Base-by-base conservation (phyloP, 2,888 invertebrate species). In the Athrips mouffetella region DNA sequence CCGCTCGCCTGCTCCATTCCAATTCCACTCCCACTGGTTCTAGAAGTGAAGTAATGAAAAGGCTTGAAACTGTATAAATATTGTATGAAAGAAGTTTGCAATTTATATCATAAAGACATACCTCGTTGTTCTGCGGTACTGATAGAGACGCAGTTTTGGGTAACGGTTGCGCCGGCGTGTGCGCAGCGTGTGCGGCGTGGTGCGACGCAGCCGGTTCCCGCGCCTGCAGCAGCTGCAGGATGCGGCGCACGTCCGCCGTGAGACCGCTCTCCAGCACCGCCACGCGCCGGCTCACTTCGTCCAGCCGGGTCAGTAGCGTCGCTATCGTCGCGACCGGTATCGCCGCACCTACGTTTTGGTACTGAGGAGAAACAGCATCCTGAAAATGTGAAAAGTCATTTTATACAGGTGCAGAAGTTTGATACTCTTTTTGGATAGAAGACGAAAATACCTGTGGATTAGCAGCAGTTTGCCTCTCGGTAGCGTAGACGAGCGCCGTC, bases 221-320 rank as follows among this genome's bases (percentile, higher is more conserved):
- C 11, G 90, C 86, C 65, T 92, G 91, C 50, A 94, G 80, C 57
- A 93, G 76, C 45, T 89, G 89, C 64, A 95, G 82, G 54, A 96
- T 95, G 55, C 92, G 89, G 58, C 93, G 91, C 59, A 96, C 92
- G 70, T 96, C 95, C 6, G 91, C 85, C 16, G 93, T 92, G 64
- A 96, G 91, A 27, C 92, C 92, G 53, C 90, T 90, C 73, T 96
- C 95, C 63, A 96, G 81, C 44, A 91, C 89, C 40, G 92, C 91
- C 57, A 96, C 91, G 59, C 91, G 91, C 67, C 91, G 90, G 64
- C 91, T 90, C 53, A 94, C 80, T 65, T 92, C 91, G 63, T 94
- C 94, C 70, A 94, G 89, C 64, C 93, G 90, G 52, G 89, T 85
- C 65, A 92, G 89, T 59, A 94, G 90, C 59, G 90, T 73, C 65